These are phyloP conservation scores for Microtus pennsylvanicus DNA, from an alignment of 2,113 vertebrate species.

Conservation along the genomic window DNA sequence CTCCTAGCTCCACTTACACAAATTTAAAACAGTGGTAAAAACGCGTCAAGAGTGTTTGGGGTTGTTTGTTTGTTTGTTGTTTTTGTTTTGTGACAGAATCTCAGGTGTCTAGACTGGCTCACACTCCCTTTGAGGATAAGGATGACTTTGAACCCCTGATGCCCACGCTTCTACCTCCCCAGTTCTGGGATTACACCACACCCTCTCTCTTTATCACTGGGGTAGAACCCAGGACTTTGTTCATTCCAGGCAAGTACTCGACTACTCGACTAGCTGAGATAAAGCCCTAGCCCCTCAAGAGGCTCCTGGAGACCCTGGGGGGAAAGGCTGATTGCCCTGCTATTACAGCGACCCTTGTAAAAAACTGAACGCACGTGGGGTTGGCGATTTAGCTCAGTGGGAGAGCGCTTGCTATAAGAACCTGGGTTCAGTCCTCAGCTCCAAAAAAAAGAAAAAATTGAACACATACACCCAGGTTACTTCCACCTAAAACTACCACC, in stretches of 20 bases:
- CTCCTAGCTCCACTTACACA: not conserved
- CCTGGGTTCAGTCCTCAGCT: no score
- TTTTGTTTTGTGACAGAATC: not conserved
- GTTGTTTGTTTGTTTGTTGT: not conserved
- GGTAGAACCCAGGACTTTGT: not conserved
- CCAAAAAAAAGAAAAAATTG: no score
- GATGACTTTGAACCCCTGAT: not conserved
- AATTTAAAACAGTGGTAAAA: not conserved
- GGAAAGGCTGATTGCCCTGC: no score
- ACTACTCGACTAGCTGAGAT: not conserved
- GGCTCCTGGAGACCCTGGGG: not conserved
- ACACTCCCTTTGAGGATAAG: not conserved
- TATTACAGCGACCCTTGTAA: not conserved
- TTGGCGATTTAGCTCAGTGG: no score
- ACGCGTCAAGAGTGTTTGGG: not conserved
- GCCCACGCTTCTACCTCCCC: not conserved
- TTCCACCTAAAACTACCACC: no score
- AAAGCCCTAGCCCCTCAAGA: no score
- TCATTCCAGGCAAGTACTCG: not conserved
- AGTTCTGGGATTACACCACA: not conserved
- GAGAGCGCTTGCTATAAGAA: fast-evolving
- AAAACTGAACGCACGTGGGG: not conserved
- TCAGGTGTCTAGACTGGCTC: not conserved
- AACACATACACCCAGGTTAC: no score
- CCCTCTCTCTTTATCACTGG: no score